Base-by-base conservation (phyloP, 1,140 invertebrate genomes). In the Diorhabda elongata region DNA sequence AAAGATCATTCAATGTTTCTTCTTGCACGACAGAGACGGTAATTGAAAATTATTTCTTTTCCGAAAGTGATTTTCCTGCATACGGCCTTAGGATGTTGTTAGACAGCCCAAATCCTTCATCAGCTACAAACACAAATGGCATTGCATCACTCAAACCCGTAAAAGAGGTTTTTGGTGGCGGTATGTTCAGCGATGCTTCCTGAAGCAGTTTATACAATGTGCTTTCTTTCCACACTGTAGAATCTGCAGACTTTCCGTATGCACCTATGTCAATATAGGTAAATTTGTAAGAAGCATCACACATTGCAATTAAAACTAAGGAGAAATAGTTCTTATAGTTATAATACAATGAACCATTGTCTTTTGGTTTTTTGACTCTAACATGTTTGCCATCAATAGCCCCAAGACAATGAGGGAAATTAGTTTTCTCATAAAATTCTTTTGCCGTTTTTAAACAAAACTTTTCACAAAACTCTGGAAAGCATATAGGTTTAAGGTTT, bases 301-400 rank as follows among this genome's bases (percentile, higher is more conserved):
- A 76, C 4, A 80, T 68, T 26, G 78, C 83, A 56, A 83, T 70
- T 42, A 83, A 69, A 41, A 82, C 76, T 9, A 83, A 77, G 44
- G 75, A 80, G 67, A 80, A 83, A 63, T 74, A 80, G 11, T 75
- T 69, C 70, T 84, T 85, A 69, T 83, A 83, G 72, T 84, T 84
- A 60, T 72, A 80, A 76, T 74, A 84, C 43, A 72, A 59, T 3
- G 80, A 80, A 44, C 81, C 81, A 71, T 71, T 75, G 47, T 78
- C 69, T 11, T 64, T 5, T 8, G 81, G 81, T 58, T 73, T 63
- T 52, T 69, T 64, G 45, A 81, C 70, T 65, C 71, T 42, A 11
- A 82, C 73, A 70, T 82, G 78, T 69, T 80, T 82, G 0, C 83
- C 82, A 78, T 83, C 82, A 6, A 84, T 74, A 11, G 81, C 76